phyloP scores from a whole-genome alignment of 2,888 invertebrate genomes.

The Dyspetes luteomarginatus region DNA sequence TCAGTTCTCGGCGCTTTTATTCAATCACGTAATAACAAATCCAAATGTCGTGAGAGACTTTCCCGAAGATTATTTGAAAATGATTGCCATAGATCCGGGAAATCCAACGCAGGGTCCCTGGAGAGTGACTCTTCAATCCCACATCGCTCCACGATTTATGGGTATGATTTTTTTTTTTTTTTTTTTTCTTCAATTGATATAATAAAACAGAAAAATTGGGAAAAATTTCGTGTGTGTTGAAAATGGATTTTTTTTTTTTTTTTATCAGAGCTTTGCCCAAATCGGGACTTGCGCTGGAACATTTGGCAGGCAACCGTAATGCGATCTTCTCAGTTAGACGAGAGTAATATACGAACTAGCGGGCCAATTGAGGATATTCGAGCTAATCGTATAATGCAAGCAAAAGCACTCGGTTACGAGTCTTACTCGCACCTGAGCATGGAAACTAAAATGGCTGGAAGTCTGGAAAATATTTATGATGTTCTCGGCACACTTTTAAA shows the following conservation, averaged over 20 bases:
- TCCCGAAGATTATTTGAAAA: conserved; percentile 88
- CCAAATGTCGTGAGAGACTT: conserved; percentile 88
- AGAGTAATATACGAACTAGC: conserved; percentile 88
- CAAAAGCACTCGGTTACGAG: conserved; percentile 91
- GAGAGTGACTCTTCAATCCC: conserved; percentile 91
- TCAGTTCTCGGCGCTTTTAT: conserved; percentile 86
- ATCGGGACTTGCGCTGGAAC: conserved; percentile 91
- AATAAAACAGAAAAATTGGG: not conserved
- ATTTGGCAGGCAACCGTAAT: conserved; percentile 92
- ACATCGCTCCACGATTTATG: conserved; percentile 90
- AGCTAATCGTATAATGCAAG: conserved; percentile 87
- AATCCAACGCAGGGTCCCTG: conserved; percentile 91
- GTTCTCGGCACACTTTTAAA: conserved; percentile 88
- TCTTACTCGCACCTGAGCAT: conserved; percentile 94
- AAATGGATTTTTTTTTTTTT: not conserved
- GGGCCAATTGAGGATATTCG: conserved; percentile 92
- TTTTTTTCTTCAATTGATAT: too few species aligned
- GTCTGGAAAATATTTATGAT: conserved; percentile 89
- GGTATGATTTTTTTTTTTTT: conserved; percentile 71
- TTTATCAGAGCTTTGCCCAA: conserved; percentile 90
- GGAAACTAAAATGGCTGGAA: conserved; percentile 97
- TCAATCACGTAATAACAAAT: conserved; percentile 88
- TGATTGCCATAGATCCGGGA: conserved; percentile 87
- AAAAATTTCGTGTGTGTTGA: conserved; percentile 17
- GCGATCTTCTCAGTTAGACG: conserved; percentile 88